Evolutionary conservation across 2,888 invertebrate genomes (phyloP), one percentile per base, ranked within the genome.

Genomic region (Cosmorhoe ocellata): DNA sequence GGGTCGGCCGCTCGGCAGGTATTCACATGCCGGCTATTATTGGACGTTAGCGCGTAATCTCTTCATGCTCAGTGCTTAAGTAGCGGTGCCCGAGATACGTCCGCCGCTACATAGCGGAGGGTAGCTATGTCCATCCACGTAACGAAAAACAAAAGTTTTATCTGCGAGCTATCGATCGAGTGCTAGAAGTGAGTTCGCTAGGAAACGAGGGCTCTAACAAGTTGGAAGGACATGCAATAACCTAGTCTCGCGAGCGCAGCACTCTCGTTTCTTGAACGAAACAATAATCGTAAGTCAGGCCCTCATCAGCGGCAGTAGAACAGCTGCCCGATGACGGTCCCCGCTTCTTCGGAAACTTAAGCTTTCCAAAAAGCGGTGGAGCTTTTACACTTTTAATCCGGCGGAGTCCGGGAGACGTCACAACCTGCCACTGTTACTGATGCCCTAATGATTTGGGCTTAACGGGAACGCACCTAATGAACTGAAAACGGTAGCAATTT

Each of bases 31-130:
- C 63, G 40, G 53, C 66, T 55, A 65, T 69, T 69, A 73, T 63
- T 63, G 71, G 61, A 59, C 54, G 62, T 67, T 63, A 62, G 61
- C 58, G 56, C 54, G 64, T 67, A 71, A 72, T 66, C 67, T 62
- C 64, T 63, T 59, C 48, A 11, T 7, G 36, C 36, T 24, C 11
- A 10, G 6, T 8, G 10, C 24, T 8, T 36, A 8, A n/a, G 8
- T 11, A 24, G 8, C 32, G 8, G 12, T 13, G 8, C 1, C 8
- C 32, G 32, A 0, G 3, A 32, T 11, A 31, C 18, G 18, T 18
- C 18, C 18, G 18, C 18, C 5, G 5, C 2, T 18, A 3, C 2
- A 18, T 18, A 18, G 5, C 2, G 2, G 18, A 18, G 5, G 2
- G n/a, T n/a, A n/a, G n/a, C n/a, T n/a, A n/a, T n/a, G n/a, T n/a